phyloP scores from a whole-genome alignment of 2,797 vertebrate species.

The Taenioides sp. region DNA sequence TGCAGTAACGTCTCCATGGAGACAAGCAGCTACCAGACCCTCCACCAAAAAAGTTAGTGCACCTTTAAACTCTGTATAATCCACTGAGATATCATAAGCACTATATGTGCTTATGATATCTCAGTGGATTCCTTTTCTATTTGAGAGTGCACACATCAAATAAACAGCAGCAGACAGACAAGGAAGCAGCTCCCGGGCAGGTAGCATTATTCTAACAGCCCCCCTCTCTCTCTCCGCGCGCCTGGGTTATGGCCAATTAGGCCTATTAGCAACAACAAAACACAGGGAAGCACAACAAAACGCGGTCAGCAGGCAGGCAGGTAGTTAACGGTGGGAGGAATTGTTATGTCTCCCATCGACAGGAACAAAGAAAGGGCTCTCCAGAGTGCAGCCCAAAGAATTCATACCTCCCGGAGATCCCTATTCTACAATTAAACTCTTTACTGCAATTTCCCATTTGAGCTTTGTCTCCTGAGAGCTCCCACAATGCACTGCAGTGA shows the following conservation, averaged over 20 bases:
- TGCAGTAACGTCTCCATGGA: no score
- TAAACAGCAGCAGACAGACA: constrained; percentile 36
- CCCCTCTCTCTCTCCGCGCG: constrained; percentile 36
- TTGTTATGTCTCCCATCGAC: constrained; percentile 72
- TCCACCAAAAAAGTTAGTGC: no score
- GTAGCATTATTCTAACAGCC: constrained; percentile 61
- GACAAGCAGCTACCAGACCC: no score
- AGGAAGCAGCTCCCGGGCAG: constrained; percentile 49
- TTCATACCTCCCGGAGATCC: constrained; percentile 73
- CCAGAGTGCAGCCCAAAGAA: constrained; percentile 68
- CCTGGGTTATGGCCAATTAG: constrained; percentile 79
- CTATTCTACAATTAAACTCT: constrained; percentile 73
- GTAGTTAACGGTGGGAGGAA: constrained; percentile 78
- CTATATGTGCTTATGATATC: constrained; percentile 23
- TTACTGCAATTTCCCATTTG: constrained; percentile 69
- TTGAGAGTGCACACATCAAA: constrained; percentile 35
- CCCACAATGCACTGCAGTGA: constrained; percentile 30
- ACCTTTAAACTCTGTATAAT: not conserved
- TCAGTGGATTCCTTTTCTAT: constrained; percentile 62
- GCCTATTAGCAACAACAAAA: constrained; percentile 82
- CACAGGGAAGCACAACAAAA: constrained; percentile 75
- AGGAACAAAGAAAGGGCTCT: constrained; percentile 75
- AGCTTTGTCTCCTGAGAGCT: constrained; percentile 57
- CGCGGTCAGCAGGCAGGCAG: constrained; percentile 63
- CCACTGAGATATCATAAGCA: no score